phyloP scores from a whole-genome alignment of 2,797 vertebrate genomes.

The Anguilla megastoma region DNA sequence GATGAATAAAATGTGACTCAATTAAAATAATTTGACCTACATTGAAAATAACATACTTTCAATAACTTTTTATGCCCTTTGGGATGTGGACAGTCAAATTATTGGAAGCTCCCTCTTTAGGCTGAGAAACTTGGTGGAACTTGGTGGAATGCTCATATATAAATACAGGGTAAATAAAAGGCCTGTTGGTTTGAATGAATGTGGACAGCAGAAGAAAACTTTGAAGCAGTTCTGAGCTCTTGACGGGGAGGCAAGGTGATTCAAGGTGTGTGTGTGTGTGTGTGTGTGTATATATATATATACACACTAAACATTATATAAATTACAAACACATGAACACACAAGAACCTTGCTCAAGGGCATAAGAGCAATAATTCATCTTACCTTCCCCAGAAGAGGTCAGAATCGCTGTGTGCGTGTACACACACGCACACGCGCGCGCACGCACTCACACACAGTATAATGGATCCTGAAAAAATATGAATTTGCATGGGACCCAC shows the following conservation, averaged over 20 bases:
- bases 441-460: neutral
- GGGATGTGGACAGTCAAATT: conserved; percentile 16
- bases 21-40: conserved; percentile 36
- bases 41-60: conserved; percentile 23
- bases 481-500: neutral
- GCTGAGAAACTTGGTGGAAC: neutral
- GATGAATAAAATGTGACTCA: conserved; percentile 43
- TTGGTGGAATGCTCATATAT: conserved; percentile 18
- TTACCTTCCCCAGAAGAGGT: too few species aligned
- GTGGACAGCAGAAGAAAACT: neutral
- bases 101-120: conserved; percentile 33
- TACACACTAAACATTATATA: too few species aligned
- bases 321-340: too few species aligned
- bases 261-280: neutral
- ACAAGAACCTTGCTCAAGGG: too few species aligned
- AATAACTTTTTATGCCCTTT: conserved; percentile 29
- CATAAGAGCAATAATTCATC: too few species aligned
- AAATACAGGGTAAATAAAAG: conserved; percentile 8
- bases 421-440: too few species aligned
- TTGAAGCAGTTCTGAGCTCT: neutral
- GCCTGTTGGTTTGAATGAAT: neutral
- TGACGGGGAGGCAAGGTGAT: neutral
- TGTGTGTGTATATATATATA: neutral
- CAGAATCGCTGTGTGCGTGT: too few species aligned
- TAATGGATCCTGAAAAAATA: neutral